phyloP scores from a whole-genome alignment of 1,140 invertebrate species.

The Drosophila burlai region DNA sequence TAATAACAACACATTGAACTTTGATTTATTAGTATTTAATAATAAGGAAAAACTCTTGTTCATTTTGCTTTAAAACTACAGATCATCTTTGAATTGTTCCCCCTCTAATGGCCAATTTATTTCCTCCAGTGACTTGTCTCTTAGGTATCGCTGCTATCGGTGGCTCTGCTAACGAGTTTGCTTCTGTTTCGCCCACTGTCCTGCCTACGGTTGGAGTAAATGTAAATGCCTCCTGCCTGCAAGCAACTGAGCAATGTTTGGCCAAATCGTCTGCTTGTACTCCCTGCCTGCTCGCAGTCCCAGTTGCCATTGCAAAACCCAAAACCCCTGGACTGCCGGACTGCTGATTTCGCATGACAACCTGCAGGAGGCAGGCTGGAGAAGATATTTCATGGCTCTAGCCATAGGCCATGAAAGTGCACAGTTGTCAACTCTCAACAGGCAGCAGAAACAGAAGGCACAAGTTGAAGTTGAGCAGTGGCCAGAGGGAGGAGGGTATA shows the following conservation, averaged over 20 bases:
- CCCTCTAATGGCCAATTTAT: slow-evolving; percentile 4
- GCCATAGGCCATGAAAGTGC: slow-evolving; percentile 75
- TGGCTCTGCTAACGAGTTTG: slow-evolving; percentile 27
- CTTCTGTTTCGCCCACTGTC: slow-evolving; percentile 17
- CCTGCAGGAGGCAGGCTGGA: slow-evolving; percentile 55
- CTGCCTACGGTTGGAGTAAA: slow-evolving; percentile 28
- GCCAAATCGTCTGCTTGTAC: slow-evolving; percentile 47
- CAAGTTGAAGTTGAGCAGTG: slow-evolving; percentile 32
- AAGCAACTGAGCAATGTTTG: slow-evolving; percentile 51
- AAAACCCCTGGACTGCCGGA: slow-evolving; percentile 14
- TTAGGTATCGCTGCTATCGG: slow-evolving; percentile 14
- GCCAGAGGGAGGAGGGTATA: neutral
- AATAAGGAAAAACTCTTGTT: neutral
- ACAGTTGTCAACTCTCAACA: slow-evolving; percentile 73
- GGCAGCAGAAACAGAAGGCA: slow-evolving; percentile 41
- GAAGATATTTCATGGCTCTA: slow-evolving; percentile 61
- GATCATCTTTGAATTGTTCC: neutral
- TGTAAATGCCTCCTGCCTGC: slow-evolving; percentile 56
- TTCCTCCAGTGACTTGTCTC: neutral
- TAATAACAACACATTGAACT: neutral
- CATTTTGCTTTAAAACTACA: neutral
- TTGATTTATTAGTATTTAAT: neutral
- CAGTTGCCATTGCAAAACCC: neutral
- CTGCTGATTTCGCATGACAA: slow-evolving; percentile 72
- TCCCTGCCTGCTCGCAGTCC: neutral